Conservation (phyloP, 2,113 vertebrate species). For the Hymenochirus boettgeri region DNA sequence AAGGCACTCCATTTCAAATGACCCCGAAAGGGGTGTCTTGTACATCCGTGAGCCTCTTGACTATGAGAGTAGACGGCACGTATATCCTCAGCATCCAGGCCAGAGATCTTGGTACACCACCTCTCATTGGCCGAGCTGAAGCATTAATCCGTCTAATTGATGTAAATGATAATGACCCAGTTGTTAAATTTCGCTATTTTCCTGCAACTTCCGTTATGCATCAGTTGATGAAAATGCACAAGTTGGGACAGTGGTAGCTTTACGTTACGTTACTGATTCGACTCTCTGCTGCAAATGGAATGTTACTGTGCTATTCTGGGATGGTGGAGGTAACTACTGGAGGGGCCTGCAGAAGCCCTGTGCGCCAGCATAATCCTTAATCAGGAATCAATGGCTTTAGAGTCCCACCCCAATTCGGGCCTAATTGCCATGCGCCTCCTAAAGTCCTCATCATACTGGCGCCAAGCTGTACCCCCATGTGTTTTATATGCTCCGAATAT, state of each 20-base stretch:
- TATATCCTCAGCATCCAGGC: constrained; percentile 90
- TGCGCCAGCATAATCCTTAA: too few species aligned
- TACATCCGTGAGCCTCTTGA: constrained; percentile 82
- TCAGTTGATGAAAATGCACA: constrained; percentile 94
- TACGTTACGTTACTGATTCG: constrained; percentile 93
- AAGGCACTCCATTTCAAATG: constrained; percentile 81
- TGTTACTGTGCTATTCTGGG: constrained; percentile 92
- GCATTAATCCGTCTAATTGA: constrained; percentile 85
- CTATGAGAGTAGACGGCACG: constrained; percentile 78
- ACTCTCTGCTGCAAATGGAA: constrained; percentile 90
- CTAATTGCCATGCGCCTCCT: too few species aligned
- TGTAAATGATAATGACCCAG: constrained; percentile 92
- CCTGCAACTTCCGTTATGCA: constrained; percentile 89
- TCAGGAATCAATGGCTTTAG: too few species aligned
- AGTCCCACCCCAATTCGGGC: too few species aligned
- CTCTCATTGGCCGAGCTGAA: constrained; percentile 82
- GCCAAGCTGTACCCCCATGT: too few species aligned
- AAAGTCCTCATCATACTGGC: too few species aligned
- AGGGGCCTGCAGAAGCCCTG: too few species aligned
- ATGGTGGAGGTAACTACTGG: too few species aligned
- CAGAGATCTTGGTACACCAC: constrained; percentile 76
- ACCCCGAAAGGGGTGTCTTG: constrained; percentile 83
- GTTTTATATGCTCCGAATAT: too few species aligned
- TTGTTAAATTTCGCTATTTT: constrained; percentile 89
- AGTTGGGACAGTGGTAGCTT: constrained; percentile 88